Conservation (phyloP, 2,888 invertebrate genomes). For the Furcula furcula region DNA sequence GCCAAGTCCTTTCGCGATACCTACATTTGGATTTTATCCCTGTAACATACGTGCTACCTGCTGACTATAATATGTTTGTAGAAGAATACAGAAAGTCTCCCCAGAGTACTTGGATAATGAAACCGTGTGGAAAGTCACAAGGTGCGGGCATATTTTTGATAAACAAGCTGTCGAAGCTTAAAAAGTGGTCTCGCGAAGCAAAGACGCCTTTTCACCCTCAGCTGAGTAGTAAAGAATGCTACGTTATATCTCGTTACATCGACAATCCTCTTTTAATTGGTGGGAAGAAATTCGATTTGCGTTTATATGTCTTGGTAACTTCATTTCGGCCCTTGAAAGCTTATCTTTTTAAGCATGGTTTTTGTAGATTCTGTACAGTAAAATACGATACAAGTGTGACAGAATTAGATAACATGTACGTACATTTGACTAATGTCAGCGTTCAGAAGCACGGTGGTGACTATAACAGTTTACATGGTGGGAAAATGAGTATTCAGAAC, state of each 20-base stretch:
- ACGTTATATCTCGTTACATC: conserved; percentile 98
- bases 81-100: conserved; percentile 97
- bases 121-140: conserved; percentile 97
- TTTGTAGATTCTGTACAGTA: conserved; percentile 97
- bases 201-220: conserved; percentile 93
- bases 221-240: conserved; percentile 90
- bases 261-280: conserved; percentile 97
- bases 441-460: conserved; percentile 98
- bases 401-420: conserved; percentile 96
- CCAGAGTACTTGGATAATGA: conserved; percentile 98
- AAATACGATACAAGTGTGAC: conserved; percentile 96
- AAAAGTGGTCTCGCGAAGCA: conserved; percentile 94
- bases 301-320: conserved; percentile 95
- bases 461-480: conserved; percentile 96
- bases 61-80: conserved; percentile 98
- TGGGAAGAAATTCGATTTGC: conserved; percentile 97
- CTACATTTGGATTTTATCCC: conserved; percentile 95
- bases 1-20: conserved; percentile 87
- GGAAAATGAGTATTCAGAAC: conserved; percentile 97
- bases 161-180: conserved; percentile 96
- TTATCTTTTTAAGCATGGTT: conserved; percentile 95
- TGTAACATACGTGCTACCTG: conserved; percentile 95
- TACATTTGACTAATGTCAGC: conserved; percentile 98
- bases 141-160: conserved; percentile 97
- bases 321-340: conserved; percentile 96